phyloP scores from a whole-genome alignment of 2,888 invertebrate genomes.

The Halictus quadricinctus region DNA sequence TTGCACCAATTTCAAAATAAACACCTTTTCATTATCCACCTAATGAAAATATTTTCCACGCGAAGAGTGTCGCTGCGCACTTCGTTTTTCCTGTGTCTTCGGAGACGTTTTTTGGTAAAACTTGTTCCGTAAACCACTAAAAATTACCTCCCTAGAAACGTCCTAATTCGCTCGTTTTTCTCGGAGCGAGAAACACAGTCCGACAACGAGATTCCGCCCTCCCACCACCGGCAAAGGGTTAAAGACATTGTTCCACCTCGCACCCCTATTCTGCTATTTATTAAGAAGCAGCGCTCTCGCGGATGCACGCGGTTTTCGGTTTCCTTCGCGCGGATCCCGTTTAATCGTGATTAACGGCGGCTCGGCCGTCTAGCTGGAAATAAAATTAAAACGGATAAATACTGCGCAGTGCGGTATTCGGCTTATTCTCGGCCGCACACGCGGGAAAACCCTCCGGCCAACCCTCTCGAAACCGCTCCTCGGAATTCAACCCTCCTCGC shows the following conservation, averaged over 20 bases:
- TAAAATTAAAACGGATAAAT: conserved; percentile 71
- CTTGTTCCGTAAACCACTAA: no score
- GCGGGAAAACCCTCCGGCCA: background rate
- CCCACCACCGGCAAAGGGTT: background rate
- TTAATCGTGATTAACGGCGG: conserved; percentile 68
- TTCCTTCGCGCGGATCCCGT: conserved; percentile 42
- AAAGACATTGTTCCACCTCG: background rate
- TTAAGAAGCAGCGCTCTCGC: background rate
- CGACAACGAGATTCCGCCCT: background rate
- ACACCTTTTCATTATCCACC: no score
- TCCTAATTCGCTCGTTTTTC: no score
- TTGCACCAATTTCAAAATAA: no score
- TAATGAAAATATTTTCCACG: no score
- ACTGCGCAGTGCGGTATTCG: conserved; percentile 68
- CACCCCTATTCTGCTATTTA: background rate
- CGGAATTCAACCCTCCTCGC: background rate
- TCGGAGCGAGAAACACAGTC: background rate
- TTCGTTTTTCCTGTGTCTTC: no score
- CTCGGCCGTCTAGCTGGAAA: conserved; percentile 44
- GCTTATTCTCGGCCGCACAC: conserved; percentile 48
- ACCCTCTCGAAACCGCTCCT: background rate
- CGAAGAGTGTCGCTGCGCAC: no score
- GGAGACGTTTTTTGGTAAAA: no score
- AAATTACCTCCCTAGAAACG: no score
- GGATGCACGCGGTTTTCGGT: conserved; percentile 23